Percentiles rank a stretch among this genome's conserved stretches.
phyloP scores from a whole-genome alignment of 2,113 vertebrate species.

The Chitala chitala region DNA sequence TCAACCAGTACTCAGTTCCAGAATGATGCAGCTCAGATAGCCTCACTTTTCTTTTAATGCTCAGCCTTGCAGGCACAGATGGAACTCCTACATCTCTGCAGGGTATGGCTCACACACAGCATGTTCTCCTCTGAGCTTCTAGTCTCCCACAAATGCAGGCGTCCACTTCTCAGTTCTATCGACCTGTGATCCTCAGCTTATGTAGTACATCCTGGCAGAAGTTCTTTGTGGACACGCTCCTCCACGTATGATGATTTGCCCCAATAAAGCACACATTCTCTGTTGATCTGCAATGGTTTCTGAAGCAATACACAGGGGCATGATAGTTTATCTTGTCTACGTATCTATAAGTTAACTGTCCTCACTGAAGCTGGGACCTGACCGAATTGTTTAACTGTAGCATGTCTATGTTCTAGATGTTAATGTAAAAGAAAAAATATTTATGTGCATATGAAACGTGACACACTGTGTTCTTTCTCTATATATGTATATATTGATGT shows the following conservation, averaged over 20 bases:
- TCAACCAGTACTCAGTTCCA: neutral
- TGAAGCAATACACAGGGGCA: neutral
- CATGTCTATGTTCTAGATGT: slow-evolving; percentile 5
- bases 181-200: neutral
- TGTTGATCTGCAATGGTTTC: slow-evolving; percentile 1
- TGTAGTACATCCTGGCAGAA: slow-evolving; percentile 3
- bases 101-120: neutral
- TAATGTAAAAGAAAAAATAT: slow-evolving; percentile 7
- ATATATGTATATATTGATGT: slow-evolving; percentile 21
- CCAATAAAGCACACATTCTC: slow-evolving; percentile 43
- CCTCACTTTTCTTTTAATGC: neutral
- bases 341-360: neutral
- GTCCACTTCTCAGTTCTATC: neutral
- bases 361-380: neutral
- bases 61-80: neutral
- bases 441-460: slow-evolving; percentile 3
- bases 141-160: neutral
- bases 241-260: slow-evolving; percentile 31
- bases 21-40: neutral
- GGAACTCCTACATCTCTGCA: neutral
- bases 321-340: neutral
- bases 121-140: too few relatives aligned
- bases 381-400: neutral
- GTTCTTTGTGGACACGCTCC: neutral
- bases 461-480: slow-evolving; percentile 24